phyloP scores from a whole-genome alignment of 92 coral and sea anemone genomes.

The Anthopleura xanthogrammica region DNA sequence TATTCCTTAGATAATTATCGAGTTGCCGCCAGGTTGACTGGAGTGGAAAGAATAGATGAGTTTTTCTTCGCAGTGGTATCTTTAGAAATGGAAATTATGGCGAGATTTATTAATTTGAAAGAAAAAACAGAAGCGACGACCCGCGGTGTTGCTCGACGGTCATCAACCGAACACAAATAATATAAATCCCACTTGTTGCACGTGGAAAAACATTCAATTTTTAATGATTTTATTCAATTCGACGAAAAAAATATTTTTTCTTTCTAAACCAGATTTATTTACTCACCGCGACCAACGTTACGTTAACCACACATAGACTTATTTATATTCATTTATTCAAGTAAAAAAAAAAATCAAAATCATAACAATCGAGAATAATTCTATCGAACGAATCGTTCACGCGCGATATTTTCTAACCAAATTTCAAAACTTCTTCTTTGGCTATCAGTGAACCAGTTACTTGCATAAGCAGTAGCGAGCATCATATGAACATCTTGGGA shows the following conservation, averaged over 20 bases:
- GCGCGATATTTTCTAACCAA: conserved; percentile 78
- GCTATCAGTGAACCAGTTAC: conserved; percentile 89
- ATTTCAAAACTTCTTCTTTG: conserved; percentile 68
- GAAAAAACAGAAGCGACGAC: conserved; percentile 20
- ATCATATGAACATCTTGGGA: conserved; percentile 99
- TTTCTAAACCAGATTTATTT: neutral
- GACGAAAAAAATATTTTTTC: neutral
- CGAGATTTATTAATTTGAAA: neutral
- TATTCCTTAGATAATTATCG: neutral
- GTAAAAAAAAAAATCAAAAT: neutral
- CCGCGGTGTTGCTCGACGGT: neutral
- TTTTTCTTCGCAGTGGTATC: neutral
- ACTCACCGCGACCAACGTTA: neutral
- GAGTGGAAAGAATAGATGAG: neutral
- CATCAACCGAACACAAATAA: neutral
- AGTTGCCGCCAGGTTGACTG: neutral
- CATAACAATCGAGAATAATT: neutral
- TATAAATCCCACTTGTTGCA: conserved; percentile 29
- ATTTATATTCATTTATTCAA: conserved; percentile 5
- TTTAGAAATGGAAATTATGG: conserved; percentile 6
- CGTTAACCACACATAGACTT: neutral
- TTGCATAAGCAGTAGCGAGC: conserved; percentile 85
- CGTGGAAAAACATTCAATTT: conserved; percentile 27
- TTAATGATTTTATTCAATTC: conserved; percentile 9
- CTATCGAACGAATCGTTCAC: conserved; percentile 58